Conservation (phyloP, 2,113 vertebrate genomes). For the Zingel zingel region DNA sequence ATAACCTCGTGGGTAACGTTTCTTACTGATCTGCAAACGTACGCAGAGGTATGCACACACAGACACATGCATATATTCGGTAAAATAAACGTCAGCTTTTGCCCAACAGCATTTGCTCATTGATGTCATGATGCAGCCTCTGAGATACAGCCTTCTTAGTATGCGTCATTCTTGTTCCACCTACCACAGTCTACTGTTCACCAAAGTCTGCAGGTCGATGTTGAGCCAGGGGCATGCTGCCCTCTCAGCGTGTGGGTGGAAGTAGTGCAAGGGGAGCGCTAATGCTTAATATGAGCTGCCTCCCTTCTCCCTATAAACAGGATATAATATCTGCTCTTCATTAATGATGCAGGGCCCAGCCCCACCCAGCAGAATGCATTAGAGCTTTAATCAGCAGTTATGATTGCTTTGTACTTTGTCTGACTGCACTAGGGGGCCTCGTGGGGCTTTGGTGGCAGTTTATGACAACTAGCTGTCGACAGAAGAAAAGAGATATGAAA, state of each 20-base stretch:
- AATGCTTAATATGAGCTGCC: conserved; percentile 74
- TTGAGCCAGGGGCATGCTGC: conserved; percentile 59
- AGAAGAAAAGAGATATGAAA: conserved; percentile 69
- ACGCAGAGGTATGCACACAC: conserved; percentile 1
- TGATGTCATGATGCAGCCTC: conserved; percentile 51
- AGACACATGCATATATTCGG: conserved; percentile 3
- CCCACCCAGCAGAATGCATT: conserved; percentile 84
- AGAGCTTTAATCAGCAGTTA: conserved; percentile 90
- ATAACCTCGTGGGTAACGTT: conserved; percentile 22
- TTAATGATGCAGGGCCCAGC: conserved; percentile 84
- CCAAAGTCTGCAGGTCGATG: conserved; percentile 52
- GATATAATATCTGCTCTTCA: conserved; percentile 82
- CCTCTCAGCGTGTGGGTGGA: conserved; percentile 60
- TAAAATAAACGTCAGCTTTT: conserved; percentile 30
- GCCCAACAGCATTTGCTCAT: conserved; percentile 11
- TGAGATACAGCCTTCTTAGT: conserved; percentile 4
- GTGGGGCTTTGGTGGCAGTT: conserved; percentile 72
- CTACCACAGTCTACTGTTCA: conserved; percentile 32
- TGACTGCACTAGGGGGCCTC: conserved; percentile 75
- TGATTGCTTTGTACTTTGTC: conserved; percentile 87
- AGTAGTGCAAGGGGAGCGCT: conserved; percentile 67
- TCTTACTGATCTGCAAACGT: conserved; percentile 29
- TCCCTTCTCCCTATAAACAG: conserved; percentile 76
- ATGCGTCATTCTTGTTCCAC: conserved; percentile 35
- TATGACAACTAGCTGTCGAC: conserved; percentile 78